A percentile compares a stretch with the other conserved stretches of the same genome.
phyloP scores from a whole-genome alignment of 2,797 vertebrate species.

The Rachycentron canadum region DNA sequence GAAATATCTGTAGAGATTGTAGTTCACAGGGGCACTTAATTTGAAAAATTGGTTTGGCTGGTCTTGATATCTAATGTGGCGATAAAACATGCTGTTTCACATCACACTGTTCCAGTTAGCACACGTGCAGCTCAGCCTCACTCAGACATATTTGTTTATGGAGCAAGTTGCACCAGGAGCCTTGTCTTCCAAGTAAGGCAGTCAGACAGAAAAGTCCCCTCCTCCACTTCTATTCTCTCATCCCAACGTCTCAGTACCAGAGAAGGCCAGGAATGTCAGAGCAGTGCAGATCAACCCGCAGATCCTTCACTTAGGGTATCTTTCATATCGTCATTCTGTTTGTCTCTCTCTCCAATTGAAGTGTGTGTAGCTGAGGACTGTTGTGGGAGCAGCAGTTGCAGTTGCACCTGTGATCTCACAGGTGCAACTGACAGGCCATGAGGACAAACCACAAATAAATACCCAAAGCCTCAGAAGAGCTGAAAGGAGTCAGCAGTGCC shows the following conservation, averaged over 20 bases:
- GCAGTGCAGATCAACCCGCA: constrained; percentile 49
- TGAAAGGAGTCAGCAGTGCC: background rate
- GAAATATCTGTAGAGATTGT: constrained; percentile 4
- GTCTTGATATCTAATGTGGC: background rate
- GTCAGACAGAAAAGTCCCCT: constrained; percentile 68
- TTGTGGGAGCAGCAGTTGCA: constrained; percentile 15
- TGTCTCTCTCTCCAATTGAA: constrained; percentile 7
- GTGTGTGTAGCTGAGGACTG: background rate
- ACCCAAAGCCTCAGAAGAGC: constrained; percentile 16
- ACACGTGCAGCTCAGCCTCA: constrained; percentile 39
- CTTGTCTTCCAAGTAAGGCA: constrained; percentile 82
- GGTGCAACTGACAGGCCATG: too few species aligned
- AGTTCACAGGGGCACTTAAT: background rate
- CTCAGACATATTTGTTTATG: constrained; percentile 69
- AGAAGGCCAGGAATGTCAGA: constrained; percentile 81
- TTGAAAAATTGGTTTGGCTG: constrained; percentile 7
- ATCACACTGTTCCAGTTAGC: constrained; percentile 22
- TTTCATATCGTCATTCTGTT: constrained; percentile 15
- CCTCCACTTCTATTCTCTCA: constrained; percentile 67
- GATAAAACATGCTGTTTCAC: constrained; percentile 21
- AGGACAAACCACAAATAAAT: constrained; percentile 19
- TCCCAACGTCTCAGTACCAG: constrained; percentile 66
- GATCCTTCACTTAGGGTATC: constrained; percentile 21
- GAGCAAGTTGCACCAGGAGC: constrained; percentile 64
- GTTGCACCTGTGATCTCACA: constrained; percentile 34